Evolutionary conservation across 2,113 vertebrate species (phyloP), one percentile per base, ranked within the genome.

Genomic region (Myiozetetes cayanensis): DNA sequence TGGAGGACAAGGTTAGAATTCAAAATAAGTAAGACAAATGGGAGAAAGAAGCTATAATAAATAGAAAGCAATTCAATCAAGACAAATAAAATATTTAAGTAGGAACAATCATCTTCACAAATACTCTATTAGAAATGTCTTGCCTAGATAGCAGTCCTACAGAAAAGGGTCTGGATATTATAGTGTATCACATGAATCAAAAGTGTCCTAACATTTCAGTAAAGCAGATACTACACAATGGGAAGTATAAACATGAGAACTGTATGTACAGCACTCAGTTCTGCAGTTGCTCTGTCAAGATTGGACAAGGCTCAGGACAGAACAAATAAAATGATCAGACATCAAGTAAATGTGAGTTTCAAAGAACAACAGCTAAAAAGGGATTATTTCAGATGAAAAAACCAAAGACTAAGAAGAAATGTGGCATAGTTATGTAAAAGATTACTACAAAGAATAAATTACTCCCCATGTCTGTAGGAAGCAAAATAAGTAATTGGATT

Each of bases 11-110:
- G 39, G 68, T 85, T 89, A 89, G 65, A 92, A 94, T 85, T 87
- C 61, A 92, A 89, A 95, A 85, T 85, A 75, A 95, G 31, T 41
- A 82, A 89, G 94, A 94, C 20, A 94, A 95, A 95, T 94, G 39
- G 61, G 56, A 75, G 47, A 92, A 93, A 89, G 66, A 78, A 62
- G 18, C 39, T 63, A 31, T 93, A 93, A 89, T 90, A 94, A 91
- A 94, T 65, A 94, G 65, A 78, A 92, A 72, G 44, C 39, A 61
- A 92, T 92, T 63, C 33, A 92, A 87, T 86, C 73, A 81, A 86
- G 88, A 24, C 41, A 90, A 86, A 89, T 81, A 89, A 88, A 92
- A 95, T 28, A 58, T 88, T 76, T 83, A 85, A 91, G 89, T 56
- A 87, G 31, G 46, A 86, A 22, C 30, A 75, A 78, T 78, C 86